These are phyloP conservation scores for Amphipyra tragopoginis DNA, from an alignment of 2,888 invertebrate species.

Conservation along the genomic window DNA sequence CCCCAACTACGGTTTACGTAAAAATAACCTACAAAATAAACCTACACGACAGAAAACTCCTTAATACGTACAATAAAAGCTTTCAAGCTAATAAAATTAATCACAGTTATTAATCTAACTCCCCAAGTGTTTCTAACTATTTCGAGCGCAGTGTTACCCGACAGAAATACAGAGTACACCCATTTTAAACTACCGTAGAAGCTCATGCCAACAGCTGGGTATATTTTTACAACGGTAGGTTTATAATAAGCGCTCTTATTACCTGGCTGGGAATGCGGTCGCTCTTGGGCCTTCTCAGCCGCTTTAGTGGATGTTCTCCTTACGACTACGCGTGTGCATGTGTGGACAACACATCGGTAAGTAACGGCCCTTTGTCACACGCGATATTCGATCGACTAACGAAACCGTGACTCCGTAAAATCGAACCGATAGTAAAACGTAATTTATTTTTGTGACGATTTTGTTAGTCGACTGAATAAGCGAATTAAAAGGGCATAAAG, in stretches of 20 bases:
- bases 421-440: conserved; percentile 13
- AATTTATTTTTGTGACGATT: conserved; percentile 27
- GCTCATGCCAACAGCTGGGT: conserved; percentile 84
- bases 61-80: conserved; percentile 52
- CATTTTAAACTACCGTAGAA: conserved; percentile 77
- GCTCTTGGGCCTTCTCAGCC: conserved; percentile 90
- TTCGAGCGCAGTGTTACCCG: conserved; percentile 83
- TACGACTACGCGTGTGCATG: conserved; percentile 90
- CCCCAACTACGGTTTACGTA: conserved; percentile 71
- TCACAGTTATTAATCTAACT: conserved; percentile 57
- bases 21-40: conserved; percentile 66
- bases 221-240: conserved; percentile 76
- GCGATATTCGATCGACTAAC: conserved; percentile 76
- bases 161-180: conserved; percentile 74
- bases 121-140: conserved; percentile 57
- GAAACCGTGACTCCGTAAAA: conserved; percentile 46
- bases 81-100: conserved; percentile 60
- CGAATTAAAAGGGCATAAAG: conserved; percentile 68
- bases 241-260: conserved; percentile 85
- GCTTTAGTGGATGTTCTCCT: conserved; percentile 90
- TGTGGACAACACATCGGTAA: conserved; percentile 89
- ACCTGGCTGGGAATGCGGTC: conserved; percentile 90
- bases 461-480: conserved; percentile 78
- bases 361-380: conserved; percentile 76
- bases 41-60: conserved; percentile 54